phyloP scores from a whole-genome alignment of 2,113 vertebrate genomes.

The Scomber scombrus region DNA sequence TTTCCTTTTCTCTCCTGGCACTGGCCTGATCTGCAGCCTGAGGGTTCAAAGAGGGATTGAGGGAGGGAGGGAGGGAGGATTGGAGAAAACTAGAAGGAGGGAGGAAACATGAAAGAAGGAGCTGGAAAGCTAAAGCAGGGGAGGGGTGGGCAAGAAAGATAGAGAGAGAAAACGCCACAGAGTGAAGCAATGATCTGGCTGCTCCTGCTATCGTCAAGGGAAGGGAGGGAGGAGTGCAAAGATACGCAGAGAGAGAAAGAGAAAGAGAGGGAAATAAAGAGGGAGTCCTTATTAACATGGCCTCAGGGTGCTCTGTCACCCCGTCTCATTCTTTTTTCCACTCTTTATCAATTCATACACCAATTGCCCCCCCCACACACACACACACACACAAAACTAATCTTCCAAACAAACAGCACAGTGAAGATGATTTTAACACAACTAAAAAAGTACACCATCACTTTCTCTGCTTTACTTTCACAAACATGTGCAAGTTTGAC shows the following conservation, averaged over 20 bases:
- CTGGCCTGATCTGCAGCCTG: constrained; percentile 58
- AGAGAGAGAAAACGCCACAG: constrained; percentile 51
- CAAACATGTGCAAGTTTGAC: background rate
- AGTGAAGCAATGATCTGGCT: constrained; percentile 77
- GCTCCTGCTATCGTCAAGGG: constrained; percentile 69
- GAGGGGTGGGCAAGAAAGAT: constrained; percentile 49
- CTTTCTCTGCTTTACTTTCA: background rate
- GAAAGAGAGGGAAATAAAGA: constrained; percentile 34
- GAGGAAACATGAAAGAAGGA: constrained; percentile 59
- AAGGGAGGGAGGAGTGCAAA: constrained; percentile 67
- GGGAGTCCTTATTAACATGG: constrained; percentile 67
- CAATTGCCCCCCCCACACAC: constrained; percentile 29
- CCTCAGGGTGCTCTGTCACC: constrained; percentile 59
- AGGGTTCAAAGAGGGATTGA: constrained; percentile 56
- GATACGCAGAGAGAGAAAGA: constrained; percentile 17
- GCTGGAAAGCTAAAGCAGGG: constrained; percentile 18
- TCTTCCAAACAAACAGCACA: constrained; percentile 46
- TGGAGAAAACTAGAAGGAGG: constrained; percentile 26
- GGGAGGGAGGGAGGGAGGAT: constrained; percentile 12
- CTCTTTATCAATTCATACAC: constrained; percentile 53
- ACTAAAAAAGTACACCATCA: background rate
- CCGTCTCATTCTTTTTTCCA: constrained; percentile 43
- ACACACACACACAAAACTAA: constrained; percentile 48
- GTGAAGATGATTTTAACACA: constrained; percentile 11
- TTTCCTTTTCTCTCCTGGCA: constrained; percentile 53